Evolutionary conservation across 2,888 invertebrate genomes (phyloP).

Genomic region (Thecocarcelia acutangulata): DNA sequence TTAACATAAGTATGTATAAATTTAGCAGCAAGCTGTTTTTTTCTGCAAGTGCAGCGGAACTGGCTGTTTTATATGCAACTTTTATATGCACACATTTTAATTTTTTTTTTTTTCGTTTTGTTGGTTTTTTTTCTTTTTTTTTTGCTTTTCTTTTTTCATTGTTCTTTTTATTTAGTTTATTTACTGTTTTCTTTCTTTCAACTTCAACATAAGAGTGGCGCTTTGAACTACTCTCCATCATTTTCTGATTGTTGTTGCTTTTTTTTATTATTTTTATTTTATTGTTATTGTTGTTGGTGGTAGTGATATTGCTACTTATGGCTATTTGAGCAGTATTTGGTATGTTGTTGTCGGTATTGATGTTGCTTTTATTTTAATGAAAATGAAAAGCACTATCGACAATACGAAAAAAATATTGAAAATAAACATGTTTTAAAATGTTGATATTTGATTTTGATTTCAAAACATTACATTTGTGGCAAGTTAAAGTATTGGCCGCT

Average conservation of each 20-base stretch:
- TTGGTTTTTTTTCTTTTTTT: conserved; percentile 42
- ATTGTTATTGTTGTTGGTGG: conserved; percentile 43
- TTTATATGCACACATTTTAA: conserved; percentile 56
- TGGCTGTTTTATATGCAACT: conserved; percentile 61
- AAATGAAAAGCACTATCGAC: conserved; percentile 41
- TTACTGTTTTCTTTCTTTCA: conserved; percentile 43
- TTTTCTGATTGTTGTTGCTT: conserved; percentile 30
- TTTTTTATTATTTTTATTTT: conserved; percentile 41
- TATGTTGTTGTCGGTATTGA: conserved; percentile 36
- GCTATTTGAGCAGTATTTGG: conserved; percentile 59
- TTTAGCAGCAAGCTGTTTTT: conserved; percentile 47
- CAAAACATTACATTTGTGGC: conserved; percentile 2
- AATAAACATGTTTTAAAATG: conserved; percentile 38
- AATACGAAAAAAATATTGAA: conserved; percentile 34
- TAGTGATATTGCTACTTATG: conserved; percentile 53
- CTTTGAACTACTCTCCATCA: conserved; percentile 57
- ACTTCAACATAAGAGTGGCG: conserved; percentile 54
- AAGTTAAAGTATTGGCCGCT: conserved; percentile 1
- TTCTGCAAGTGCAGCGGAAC: conserved; percentile 67
- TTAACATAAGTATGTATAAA: conserved; percentile 39
- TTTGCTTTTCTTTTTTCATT: conserved; percentile 29
- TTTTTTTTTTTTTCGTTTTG: conserved; percentile 35
- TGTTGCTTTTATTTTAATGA: conserved; percentile 38
- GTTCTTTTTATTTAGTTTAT: conserved; percentile 39
- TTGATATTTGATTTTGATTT: conserved; percentile 21